phyloP scores from a whole-genome alignment of 2,113 vertebrate genomes.

The Pionites leucogaster region DNA sequence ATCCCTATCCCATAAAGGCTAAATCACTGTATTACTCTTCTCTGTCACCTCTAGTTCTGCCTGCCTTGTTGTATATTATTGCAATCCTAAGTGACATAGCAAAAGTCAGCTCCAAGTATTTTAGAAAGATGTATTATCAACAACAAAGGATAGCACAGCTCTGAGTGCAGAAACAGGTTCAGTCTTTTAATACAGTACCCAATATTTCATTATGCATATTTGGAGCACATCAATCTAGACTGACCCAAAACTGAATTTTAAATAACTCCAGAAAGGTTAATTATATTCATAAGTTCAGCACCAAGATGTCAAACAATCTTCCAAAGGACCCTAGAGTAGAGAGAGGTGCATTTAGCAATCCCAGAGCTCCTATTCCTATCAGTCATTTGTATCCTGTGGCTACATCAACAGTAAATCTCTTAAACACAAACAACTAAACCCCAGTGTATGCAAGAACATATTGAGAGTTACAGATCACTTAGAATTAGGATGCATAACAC shows the following conservation, averaged over 20 bases:
- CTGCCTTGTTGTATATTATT: neutral
- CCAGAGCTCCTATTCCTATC: neutral
- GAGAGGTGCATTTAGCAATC: neutral
- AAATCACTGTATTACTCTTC: neutral
- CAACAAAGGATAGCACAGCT: neutral
- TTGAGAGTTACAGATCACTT: neutral
- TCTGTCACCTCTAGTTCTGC: neutral
- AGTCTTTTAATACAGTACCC: neutral
- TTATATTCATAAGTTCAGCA: neutral
- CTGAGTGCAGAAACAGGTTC: neutral
- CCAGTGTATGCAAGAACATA: neutral
- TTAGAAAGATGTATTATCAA: slow-evolving; percentile 21
- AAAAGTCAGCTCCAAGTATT: neutral
- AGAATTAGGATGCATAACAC: slow-evolving; percentile 58
- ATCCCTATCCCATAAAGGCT: neutral
- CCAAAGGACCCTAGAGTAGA: neutral
- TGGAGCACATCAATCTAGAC: neutral
- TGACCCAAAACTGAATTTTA: neutral
- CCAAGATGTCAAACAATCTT: neutral
- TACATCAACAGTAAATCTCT: neutral
- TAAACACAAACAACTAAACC: neutral
- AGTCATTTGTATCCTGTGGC: neutral
- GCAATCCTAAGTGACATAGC: neutral
- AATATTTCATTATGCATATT: neutral
- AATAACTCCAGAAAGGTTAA: slow-evolving; percentile 27